Base-by-base conservation (phyloP, 2,113 vertebrate species). In the Embiotoca jacksoni region DNA sequence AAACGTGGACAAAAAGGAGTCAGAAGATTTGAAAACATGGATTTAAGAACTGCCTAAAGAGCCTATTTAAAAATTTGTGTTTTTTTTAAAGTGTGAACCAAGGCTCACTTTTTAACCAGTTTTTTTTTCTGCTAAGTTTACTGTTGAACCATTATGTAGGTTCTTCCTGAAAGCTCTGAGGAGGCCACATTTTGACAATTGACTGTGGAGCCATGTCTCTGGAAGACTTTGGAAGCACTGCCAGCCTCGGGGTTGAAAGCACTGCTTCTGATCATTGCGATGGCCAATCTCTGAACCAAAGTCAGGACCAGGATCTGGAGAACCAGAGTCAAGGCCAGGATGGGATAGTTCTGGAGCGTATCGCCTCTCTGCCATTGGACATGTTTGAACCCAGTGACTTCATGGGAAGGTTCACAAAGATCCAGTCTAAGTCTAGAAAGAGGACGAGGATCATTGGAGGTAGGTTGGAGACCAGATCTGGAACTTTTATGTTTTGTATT, bases 371-470 rank as follows among this genome's bases (percentile, higher is more conserved):
- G 57, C 95, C 96, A 0, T 77, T 95, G 81, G 96, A 97, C 79
- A 94, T 96, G 78, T 95, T 96, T 44, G 84, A 95, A 33, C 95
- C 94, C 87, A 95, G 94, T 72, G 96, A 96, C 85, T 93, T 94
- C 71, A 96, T 92, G 36, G 97, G 96, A 69, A 97, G 93, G 69
- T 94, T 96, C 90, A 91, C 94, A 44, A 96, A 96, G 87, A 95
- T 97, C 83, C 96, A 96, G 72, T 88, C 94, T 8, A 96, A 94
- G 74, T 88, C 94, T 63, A 96, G 92, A 92, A 98, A 96, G 88
- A 96, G 96, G 91, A 95, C 95, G 11, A 91, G 95, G 72, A 89
- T 99, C 89, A 92, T 97, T 88, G 86, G 90, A 96, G 97, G 97
- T 98, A 97, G 87, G 96, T 86, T 6, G 53, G 39, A 71, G 31